Base-by-base conservation (phyloP, 2,888 invertebrate genomes). In the Dryocosmus kuriphilus region DNA sequence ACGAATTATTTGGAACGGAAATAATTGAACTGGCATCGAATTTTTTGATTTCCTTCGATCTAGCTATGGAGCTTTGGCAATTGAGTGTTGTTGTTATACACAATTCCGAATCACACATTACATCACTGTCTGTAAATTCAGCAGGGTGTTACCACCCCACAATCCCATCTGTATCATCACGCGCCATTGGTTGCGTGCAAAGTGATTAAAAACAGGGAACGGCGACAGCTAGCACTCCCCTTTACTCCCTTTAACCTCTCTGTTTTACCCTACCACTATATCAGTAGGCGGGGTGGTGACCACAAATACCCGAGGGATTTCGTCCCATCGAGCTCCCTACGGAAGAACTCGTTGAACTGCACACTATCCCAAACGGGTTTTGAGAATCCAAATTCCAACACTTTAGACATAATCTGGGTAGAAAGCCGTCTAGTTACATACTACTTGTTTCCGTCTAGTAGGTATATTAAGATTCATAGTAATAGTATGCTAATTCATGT, bases 151-250 rank as follows among this genome's bases (percentile, higher is more conserved):
- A n/a, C 71, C 75, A 46, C 65, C 74, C 62, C 46, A 41, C 55
- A 55, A 41, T 57, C 71, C 75, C 77, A 77, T 77, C 78, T 77
- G 71, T 71, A 71, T 46, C 80, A 79, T 84, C 83, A 85, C 85
- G 79, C 82, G 81, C 86, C 86, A 87, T 87, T 87, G 86, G 85
- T 83, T 86, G 85, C 86, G 86, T 87, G 86, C 87, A 86, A 87
- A 87, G 87, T 87, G 87, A 87, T 87, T 86, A 87, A 87, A 87
- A 87, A 86, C 86, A 86, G 82, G 84, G 86, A 83, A 87, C 76
- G 77, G 80, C 83, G 80, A 80, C 79, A 80, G 81, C 81, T 78
- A 80, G 81, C 81, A 83, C 86, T 77, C 80, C 83, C 83, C 75
- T 79, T 76, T 79, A 38, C 71, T 32, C 79, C 62, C 75, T 79